Conservation (phyloP, 2,113 vertebrate genomes). For the Callospermophilus lateralis region DNA sequence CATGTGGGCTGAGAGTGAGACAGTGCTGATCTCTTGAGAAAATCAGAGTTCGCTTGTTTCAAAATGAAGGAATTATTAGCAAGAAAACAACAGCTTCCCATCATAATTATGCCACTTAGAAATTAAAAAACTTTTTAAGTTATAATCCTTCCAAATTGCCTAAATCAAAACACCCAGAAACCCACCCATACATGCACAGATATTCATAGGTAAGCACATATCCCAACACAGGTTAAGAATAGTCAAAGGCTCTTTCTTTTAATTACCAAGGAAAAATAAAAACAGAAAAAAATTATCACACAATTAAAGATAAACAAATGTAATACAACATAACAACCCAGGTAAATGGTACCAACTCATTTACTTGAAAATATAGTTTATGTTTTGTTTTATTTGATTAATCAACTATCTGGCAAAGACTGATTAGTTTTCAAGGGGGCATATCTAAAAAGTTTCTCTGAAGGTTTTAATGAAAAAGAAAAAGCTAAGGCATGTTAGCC, state of each 20-base stretch:
- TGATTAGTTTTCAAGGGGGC: no score
- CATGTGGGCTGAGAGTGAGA: not conserved
- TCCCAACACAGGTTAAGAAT: not conserved
- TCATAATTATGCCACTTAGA: not conserved
- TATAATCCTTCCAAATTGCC: not conserved
- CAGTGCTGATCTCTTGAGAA: not conserved
- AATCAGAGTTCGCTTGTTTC: not conserved
- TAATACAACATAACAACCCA: not conserved
- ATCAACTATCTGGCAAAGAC: not conserved
- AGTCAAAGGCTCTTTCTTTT: not conserved
- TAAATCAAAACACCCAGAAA: not conserved
- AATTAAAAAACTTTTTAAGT: not conserved
- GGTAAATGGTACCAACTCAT: not conserved
- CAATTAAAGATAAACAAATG: not conserved
- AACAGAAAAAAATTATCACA: not conserved
- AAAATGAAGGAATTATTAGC: not conserved
- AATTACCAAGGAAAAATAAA: not conserved
- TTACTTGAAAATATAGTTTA: not conserved
- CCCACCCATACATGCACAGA: not conserved
- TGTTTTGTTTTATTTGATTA: not conserved
- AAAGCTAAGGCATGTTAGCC: not conserved
- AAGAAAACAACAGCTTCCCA: not conserved
- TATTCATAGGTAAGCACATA: not conserved
- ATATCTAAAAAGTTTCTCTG: not conserved
- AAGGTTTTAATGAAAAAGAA: not conserved